Evolutionary conservation across 2,113 vertebrate genomes (phyloP), one percentile per base, ranked within the genome.

Genomic region (Ophiodon elongatus): DNA sequence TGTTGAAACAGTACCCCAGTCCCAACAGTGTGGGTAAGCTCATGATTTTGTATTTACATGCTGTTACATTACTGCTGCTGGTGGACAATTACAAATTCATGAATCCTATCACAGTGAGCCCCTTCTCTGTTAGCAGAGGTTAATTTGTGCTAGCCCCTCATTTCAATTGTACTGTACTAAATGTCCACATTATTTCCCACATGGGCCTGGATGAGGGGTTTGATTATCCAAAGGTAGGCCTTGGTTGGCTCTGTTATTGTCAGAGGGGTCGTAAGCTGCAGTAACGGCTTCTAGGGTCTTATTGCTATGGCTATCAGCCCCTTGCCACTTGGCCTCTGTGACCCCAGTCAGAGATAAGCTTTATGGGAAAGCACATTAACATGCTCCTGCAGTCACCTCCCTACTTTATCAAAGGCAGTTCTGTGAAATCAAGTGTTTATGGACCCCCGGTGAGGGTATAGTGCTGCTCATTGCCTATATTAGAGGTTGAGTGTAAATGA

Each of bases 291-390:
- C 92, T 89, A 68, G 90, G 90, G 93, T 94, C 93, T 94, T 94
- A 95, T 94, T 94, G 93, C 93, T 91, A 92, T 88, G 87, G 91
- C 92, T 83, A 94, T 95, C 92, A 93, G 90, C 91, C 94, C 91
- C 93, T 88, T 90, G 93, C 88, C 90, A 93, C 91, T 93, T 94
- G 92, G 91, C 93, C 94, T 86, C 59, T 50, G 3, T 94, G 94
- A 96, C 94, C 94, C 91, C 87, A 85, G 93, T 91, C 88, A 91
- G 90, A 93, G 93, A 94, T 95, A 95, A 94, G 93, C 94, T 96
- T 95, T 93, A 95, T 93, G 89, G 90, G 92, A 93, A 92, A 89
- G 89, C 85, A 89, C 88, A 95, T 92, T 94, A 95, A 93, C 94
- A 94, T 94, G 91, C 91, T 90, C 85, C 76, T 86, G 89, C 88